Evolutionary conservation across 2,113 vertebrate species (phyloP).

Genomic region (human (Homo sapiens)): DNA sequence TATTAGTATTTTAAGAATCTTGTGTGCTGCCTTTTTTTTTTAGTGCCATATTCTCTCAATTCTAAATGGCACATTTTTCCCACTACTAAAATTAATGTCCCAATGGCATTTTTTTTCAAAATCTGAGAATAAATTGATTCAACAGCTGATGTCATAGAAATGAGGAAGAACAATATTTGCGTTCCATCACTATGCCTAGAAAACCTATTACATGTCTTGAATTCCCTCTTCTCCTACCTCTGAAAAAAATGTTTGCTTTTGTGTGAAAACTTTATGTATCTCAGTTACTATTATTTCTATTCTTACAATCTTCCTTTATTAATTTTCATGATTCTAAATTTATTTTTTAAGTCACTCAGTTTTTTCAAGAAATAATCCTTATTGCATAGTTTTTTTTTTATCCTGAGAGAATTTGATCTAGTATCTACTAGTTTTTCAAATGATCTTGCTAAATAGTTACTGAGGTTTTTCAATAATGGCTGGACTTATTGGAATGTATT

Average conservation of each 20-base stretch:
- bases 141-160: background rate
- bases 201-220: background rate
- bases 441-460: background rate
- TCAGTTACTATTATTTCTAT: background rate
- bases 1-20: background rate
- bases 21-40: background rate
- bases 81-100: background rate
- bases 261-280: background rate
- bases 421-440: background rate
- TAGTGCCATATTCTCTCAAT: background rate
- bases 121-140: background rate
- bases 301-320: conserved; percentile 17
- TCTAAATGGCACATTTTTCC: background rate
- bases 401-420: background rate
- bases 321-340: conserved; percentile 8
- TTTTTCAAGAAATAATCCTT: background rate
- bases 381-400: background rate
- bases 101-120: conserved; percentile 26
- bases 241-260: background rate
- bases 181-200: background rate
- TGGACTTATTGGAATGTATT: background rate
- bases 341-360: background rate
- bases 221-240: background rate
- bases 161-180: background rate
- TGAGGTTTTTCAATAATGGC: background rate